Evolutionary conservation across 1,140 invertebrate genomes (phyloP).

Genomic region (Bombus pascuorum): DNA sequence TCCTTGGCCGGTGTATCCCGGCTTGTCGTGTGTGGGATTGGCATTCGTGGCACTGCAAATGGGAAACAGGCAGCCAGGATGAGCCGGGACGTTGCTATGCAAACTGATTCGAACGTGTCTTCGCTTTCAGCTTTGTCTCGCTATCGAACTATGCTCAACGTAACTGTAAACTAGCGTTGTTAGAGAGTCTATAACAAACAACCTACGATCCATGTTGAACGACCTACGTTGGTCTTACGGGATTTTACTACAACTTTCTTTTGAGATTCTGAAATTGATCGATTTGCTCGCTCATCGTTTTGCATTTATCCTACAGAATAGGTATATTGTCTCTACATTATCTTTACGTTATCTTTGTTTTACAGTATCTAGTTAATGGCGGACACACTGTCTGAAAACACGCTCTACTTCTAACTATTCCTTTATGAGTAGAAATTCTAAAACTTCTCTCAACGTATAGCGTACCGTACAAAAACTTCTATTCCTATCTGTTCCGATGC

Average conservation of each 20-base stretch:
- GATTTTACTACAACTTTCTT: background rate
- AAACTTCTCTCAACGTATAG: background rate
- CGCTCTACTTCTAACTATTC: background rate
- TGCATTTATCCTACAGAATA: background rate
- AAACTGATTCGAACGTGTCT: constrained; percentile 54
- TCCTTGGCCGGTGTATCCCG: constrained; percentile 1
- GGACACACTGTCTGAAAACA: too few relatives aligned
- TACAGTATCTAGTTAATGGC: too few relatives aligned
- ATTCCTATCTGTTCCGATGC: too few relatives aligned
- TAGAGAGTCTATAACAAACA: background rate
- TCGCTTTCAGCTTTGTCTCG: constrained; percentile 18
- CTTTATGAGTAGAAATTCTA: background rate
- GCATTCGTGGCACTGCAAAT: constrained; percentile 57
- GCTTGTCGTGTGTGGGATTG: constrained; percentile 57
- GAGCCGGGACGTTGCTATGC: constrained; percentile 65
- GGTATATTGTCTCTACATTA: too few relatives aligned
- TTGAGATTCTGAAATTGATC: background rate
- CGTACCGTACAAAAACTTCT: too few relatives aligned
- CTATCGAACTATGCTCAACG: background rate
- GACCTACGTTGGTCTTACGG: background rate
- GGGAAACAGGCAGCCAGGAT: constrained; percentile 55
- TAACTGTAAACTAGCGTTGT: background rate
- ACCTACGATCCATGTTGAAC: background rate
- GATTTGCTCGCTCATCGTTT: background rate
- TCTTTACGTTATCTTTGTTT: too few relatives aligned